These are phyloP conservation scores for Phrynocephalus forsythii DNA, from an alignment of 2,797 vertebrate genomes.

Conservation along the genomic window DNA sequence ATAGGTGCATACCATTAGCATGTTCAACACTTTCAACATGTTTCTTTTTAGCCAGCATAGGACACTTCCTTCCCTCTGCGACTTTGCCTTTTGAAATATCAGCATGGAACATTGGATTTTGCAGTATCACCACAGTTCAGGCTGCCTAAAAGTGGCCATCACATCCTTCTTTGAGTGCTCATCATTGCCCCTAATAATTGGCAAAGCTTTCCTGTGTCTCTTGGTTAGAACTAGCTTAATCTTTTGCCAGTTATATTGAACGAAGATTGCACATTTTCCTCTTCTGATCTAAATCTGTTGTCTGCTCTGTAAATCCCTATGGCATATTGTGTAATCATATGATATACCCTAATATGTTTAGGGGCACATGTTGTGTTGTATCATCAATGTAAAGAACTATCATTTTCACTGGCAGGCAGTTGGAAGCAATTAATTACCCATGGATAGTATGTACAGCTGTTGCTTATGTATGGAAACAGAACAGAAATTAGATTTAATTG, in stretches of 20 bases:
- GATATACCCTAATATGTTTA: slow-evolving; percentile 38
- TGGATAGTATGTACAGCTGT: slow-evolving; percentile 76
- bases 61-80: no score
- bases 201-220: not conserved
- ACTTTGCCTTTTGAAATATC: not conserved
- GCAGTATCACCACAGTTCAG: not conserved
- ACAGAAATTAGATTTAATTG: slow-evolving; percentile 82
- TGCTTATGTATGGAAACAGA: slow-evolving; percentile 79
- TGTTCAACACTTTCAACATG: not conserved
- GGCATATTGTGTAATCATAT: not conserved
- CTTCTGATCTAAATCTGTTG: not conserved
- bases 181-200: not conserved
- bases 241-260: accelerated
- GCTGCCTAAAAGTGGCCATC: not conserved
- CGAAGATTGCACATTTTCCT: accelerated
- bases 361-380: slow-evolving; percentile 45
- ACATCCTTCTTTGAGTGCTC: accelerated
- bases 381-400: slow-evolving; percentile 64
- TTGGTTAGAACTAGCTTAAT: not conserved
- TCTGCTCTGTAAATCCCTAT: not conserved
- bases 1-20: not conserved
- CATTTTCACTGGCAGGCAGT: slow-evolving; percentile 65
- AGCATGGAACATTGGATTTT: not conserved
- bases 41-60: not conserved
- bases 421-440: slow-evolving; percentile 78